Conservation (phyloP, 2,797 vertebrate genomes). For the Amblyopsis hoosieri region DNA sequence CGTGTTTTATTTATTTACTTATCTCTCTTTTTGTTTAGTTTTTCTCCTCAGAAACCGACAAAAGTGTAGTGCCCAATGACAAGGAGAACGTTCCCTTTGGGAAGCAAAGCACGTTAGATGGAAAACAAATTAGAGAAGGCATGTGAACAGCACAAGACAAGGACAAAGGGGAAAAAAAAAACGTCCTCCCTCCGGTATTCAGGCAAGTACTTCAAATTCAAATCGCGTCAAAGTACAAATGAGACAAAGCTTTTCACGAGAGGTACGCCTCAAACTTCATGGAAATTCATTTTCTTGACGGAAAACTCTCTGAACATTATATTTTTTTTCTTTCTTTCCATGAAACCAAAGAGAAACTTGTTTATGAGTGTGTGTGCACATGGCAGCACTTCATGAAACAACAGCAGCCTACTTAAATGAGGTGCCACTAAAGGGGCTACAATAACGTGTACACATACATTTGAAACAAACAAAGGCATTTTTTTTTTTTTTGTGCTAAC, state of each 20-base stretch:
- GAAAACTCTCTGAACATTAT: slow-evolving; percentile 27
- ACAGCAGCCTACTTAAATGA: slow-evolving; percentile 39
- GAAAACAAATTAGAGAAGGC: slow-evolving; percentile 29
- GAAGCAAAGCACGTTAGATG: slow-evolving; percentile 43
- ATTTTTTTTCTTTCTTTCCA: slow-evolving; percentile 22
- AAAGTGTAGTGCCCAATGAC: slow-evolving; percentile 37
- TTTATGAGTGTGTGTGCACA: slow-evolving; percentile 14
- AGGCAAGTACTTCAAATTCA: slow-evolving; percentile 32
- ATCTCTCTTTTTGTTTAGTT: no score
- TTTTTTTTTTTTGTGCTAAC: slow-evolving; percentile 59
- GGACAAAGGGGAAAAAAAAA: slow-evolving; percentile 15
- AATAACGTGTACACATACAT: slow-evolving; percentile 39
- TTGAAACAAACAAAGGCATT: slow-evolving; percentile 50
- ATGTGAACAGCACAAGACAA: slow-evolving; percentile 27
- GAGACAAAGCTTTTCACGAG: slow-evolving; percentile 32
- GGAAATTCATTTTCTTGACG: slow-evolving; percentile 34
- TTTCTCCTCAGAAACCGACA: slow-evolving; percentile 21
- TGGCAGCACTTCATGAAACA: slow-evolving; percentile 33
- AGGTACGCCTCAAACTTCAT: slow-evolving; percentile 22
- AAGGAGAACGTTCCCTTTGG: slow-evolving; percentile 48
- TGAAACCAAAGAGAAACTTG: slow-evolving; percentile 41
- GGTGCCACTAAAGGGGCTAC: slow-evolving; percentile 47
- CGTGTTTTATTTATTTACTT: slow-evolving; percentile 12
- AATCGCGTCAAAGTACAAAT: slow-evolving; percentile 33
- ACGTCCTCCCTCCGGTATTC: slow-evolving; percentile 32